Evolutionary conservation across 1,140 invertebrate genomes (phyloP), one percentile per base, ranked within the genome.

Genomic region (Eubasilissa regina): DNA sequence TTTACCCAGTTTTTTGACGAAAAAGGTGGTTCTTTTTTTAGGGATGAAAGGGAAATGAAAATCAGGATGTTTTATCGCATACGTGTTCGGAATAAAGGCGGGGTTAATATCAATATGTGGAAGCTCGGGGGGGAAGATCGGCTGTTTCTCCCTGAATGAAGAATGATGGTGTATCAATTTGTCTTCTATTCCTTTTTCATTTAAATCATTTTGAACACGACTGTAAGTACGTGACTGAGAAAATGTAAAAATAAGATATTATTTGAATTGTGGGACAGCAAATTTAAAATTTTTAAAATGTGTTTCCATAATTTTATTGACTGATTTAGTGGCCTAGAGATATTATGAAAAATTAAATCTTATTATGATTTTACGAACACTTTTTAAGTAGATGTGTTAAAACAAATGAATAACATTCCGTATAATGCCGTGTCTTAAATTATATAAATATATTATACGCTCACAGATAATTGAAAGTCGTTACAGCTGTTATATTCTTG

Each of bases 11-110:
- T 51, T 15, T 35, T 62, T 60, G n/a, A 11, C 15, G 25, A n/a
- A 55, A 73, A 73, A 73, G 25, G n/a, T 55, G 21, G 25, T 60
- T 60, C 56, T 60, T 73, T 75, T 76, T 62, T 76, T 76, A 44
- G 6, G 53, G 80, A 76, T 75, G 80, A 77, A 79, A 79, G 70
- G 75, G 68, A 79, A 79, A 82, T 82, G 81, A 53, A 82, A 82
- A 82, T 82, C 74, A 17, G 73, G 21, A 74, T 82, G 81, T 82
- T 80, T 82, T 82, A 82, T 82, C 74, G 77, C 47, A 77, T 77
- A 82, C 81, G 81, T 82, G 81, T 75, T 47, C 53, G 12, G 81
- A 79, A 82, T 82, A 82, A 68, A 73, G 74, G 64, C 25, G 12
- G 35, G n/a, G 74, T 77, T 77, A 82, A 82, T 82, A 80, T 82